phyloP scores from a whole-genome alignment of 2,113 vertebrate genomes.

The Xiphophorus hellerii region DNA sequence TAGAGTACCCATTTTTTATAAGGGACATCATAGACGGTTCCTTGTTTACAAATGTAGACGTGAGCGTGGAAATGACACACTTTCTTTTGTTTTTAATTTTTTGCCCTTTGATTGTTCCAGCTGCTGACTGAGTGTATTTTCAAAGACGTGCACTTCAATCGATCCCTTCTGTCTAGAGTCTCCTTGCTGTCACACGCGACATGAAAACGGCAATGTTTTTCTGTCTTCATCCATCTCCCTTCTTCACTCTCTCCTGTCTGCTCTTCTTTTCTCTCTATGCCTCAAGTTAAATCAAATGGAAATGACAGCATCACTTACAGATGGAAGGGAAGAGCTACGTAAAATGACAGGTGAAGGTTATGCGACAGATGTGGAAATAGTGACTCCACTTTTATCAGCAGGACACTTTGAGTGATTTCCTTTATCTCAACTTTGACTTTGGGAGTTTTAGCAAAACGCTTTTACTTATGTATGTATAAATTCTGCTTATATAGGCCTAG shows the following conservation, averaged over 20 bases:
- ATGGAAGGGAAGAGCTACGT: conserved; percentile 34
- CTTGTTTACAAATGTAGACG: conserved; percentile 22
- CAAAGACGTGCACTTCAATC: conserved; percentile 1
- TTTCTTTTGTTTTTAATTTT: conserved; percentile 1
- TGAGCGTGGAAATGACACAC: background rate
- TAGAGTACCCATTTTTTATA: conserved; percentile 13
- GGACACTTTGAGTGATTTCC: conserved; percentile 14
- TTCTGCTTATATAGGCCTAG: background rate
- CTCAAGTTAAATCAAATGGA: conserved; percentile 33
- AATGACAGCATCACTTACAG: conserved; percentile 51
- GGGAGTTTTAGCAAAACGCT: background rate
- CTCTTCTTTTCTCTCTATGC: conserved; percentile 16
- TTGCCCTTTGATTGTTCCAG: conserved; percentile 1
- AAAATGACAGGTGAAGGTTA: conserved; percentile 58
- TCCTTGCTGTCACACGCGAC: background rate
- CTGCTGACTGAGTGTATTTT: background rate
- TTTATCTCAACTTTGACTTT: conserved; percentile 16
- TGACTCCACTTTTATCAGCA: conserved; percentile 27
- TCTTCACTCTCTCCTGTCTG: background rate
- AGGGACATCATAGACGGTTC: conserved; percentile 27
- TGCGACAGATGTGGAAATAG: conserved; percentile 44
- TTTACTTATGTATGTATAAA: background rate
- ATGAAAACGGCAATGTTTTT: conserved; percentile 10
- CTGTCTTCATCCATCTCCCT: background rate
- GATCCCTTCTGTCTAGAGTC: background rate